phyloP scores from a whole-genome alignment of 2,113 vertebrate species.

The Odocoileus hemionus region DNA sequence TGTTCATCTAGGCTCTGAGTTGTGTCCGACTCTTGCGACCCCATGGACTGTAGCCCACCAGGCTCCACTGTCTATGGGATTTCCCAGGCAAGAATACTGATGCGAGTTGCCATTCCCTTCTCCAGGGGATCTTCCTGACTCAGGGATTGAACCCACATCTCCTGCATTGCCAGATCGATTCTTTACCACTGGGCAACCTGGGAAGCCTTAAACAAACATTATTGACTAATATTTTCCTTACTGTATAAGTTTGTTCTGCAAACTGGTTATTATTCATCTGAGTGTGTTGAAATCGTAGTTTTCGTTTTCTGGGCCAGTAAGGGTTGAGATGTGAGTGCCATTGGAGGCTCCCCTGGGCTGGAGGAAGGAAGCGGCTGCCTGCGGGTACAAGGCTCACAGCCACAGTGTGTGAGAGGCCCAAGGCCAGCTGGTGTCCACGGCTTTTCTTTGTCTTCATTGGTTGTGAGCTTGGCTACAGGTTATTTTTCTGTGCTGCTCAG shows the following conservation, averaged over 20 bases:
- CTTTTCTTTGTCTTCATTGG: background rate
- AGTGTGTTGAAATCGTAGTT: background rate
- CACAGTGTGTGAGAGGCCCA: background rate
- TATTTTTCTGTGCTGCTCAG: background rate
- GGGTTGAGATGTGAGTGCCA: background rate
- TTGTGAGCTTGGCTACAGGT: background rate
- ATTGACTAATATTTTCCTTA: background rate
- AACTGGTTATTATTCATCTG: background rate
- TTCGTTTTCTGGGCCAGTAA: background rate
- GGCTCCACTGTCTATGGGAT: background rate
- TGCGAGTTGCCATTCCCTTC: background rate
- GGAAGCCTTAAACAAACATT: background rate
- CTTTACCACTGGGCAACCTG: background rate
- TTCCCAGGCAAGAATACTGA: background rate
- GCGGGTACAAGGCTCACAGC: rapidly evolving
- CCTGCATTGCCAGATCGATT: background rate
- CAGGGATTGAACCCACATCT: background rate
- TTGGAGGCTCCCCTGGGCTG: background rate
- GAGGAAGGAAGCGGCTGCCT: background rate
- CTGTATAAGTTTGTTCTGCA: background rate
- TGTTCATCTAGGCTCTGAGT: background rate
- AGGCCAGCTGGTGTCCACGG: background rate
- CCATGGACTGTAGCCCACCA: background rate
- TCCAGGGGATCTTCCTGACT: background rate
- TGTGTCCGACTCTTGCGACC: background rate